Evolutionary conservation across 2,797 vertebrate genomes (phyloP), one percentile per base, ranked within the genome.

Genomic region (Myiotriccus ornatus): DNA sequence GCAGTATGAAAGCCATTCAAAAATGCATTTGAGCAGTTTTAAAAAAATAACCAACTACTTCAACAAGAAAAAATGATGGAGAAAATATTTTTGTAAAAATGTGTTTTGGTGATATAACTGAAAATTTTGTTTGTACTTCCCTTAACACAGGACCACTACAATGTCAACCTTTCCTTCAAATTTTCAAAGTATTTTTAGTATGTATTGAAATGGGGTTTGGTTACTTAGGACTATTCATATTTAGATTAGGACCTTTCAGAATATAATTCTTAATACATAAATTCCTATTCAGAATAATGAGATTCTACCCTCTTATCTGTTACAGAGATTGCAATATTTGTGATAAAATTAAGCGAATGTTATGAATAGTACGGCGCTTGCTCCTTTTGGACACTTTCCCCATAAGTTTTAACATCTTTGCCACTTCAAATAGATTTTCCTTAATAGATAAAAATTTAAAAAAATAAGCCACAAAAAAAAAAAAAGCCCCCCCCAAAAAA

Each of bases 211-310:
- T 35, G 52, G 32, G 30, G 41, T 28, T 88, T 55, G 32, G 64
- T 46, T 97, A 63, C 87, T 91, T 78, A 80, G 83, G 67, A 90
- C 71, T 97, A 95, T 89, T 71, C 65, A 90, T 92, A 95, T 91
- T 95, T 65, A 79, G 34, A 75, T 94, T 79, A 90, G 68, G 89
- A 90, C 35, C 53, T 89, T 93, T 50, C 70, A 91, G 59, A 96
- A 87, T 81, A 70, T 84, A 93, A 89, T 84, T 87, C 68, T 88
- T 87, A 84, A 83, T 90, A 77, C 27, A 77, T 49, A 77, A 89
- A 91, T 90, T 82, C 37, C 25, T 74, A 30, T 57, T 67, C 30
- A 94, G 74, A 59, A 85, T 89, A 95, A 93, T 77, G 16, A 47
- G 39, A 89, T 91, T 80, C 84, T 78, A 37, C 16, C 5, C 23